Base-by-base conservation (phyloP, 2,888 invertebrate species). In the Thymelicus lineola region DNA sequence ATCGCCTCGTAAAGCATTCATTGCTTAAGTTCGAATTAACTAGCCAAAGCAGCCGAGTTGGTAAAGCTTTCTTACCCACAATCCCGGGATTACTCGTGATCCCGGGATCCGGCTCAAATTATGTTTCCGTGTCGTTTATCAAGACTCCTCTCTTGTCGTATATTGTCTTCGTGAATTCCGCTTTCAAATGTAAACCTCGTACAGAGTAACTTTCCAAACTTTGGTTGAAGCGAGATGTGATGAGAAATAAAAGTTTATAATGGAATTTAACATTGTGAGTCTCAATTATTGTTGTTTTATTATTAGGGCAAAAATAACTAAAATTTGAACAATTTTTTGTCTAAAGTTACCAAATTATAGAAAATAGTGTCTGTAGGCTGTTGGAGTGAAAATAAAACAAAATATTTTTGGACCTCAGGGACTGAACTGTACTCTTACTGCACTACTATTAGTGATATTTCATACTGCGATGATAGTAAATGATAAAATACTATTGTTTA, bases 121-220 rank as follows among this genome's bases (percentile, higher is more conserved):
- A 64, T 64, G 69, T 70, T 42, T 50, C 69, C 69, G 59, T 59
- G 64, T 70, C 64, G 63, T 70, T 64, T 70, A 59, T 70, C 69
- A 70, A 64, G 69, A 36, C 57, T 58, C 48, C 48, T 48, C 69
- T 63, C 36, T 14, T 46, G 62, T 68, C 57, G 62, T 62, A 53
- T 60, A 66, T 66, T 61, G 67, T 20, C 61, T 48, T 4, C 7
- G 20, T 20, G 64, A 20, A 53, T 53, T 53, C 53, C 53, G 53
- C 53, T 53, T 17, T 10, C 12, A 53, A 53, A 53, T 53, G 53
- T 53, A 17, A 42, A 42, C 42, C 9, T 7, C 38, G 38, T 5
- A 1, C 9, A 38, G 38, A 9, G 9, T 42, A 42, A 42, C 9
- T 9, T 42, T 42, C 17, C 5, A 20, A 53, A 3, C 12, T 53